Percentiles rank a stretch among this genome's conserved stretches.
Evolutionary conservation across 2,888 invertebrate species (phyloP).

Genomic region (Gymnosoma rotundatum): DNA sequence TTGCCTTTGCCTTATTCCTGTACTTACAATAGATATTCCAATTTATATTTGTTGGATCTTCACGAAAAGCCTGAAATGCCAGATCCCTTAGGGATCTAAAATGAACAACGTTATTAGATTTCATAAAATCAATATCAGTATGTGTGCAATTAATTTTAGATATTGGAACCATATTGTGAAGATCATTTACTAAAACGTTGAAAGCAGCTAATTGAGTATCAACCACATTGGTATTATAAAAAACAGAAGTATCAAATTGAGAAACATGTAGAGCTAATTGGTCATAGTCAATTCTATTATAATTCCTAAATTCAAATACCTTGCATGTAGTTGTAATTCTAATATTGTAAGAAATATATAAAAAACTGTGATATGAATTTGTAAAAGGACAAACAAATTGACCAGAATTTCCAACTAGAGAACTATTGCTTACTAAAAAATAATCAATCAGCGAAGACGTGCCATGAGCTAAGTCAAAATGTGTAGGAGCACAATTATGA

Average conservation of each 20-base stretch:
- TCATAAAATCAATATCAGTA: conserved; percentile 1
- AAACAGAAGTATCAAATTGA: not conserved
- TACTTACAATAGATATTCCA: not conserved
- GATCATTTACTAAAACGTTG: not conserved
- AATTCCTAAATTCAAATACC: not conserved
- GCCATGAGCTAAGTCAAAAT: not conserved
- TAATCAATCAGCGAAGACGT: not conserved
- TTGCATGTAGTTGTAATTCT: not conserved
- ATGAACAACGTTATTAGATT: not conserved
- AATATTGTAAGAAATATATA: too few species aligned
- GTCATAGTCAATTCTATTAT: conserved; percentile 5
- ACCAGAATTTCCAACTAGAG: not conserved
- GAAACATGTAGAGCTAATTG: not conserved
- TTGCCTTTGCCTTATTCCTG: not conserved
- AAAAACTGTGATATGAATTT: not conserved
- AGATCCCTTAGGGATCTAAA: not conserved
- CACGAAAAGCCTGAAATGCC: not conserved
- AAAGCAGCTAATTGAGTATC: not conserved
- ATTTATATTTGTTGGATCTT: not conserved
- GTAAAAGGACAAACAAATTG: too few species aligned
- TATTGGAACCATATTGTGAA: not conserved
- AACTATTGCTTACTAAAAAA: not conserved
- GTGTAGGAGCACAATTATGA: conserved; percentile 17
- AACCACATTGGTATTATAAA: too few species aligned
- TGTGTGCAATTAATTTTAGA: not conserved